These are phyloP conservation scores for Hiodon tergisus DNA, from an alignment of 2,113 vertebrate species.

Conservation along the genomic window DNA sequence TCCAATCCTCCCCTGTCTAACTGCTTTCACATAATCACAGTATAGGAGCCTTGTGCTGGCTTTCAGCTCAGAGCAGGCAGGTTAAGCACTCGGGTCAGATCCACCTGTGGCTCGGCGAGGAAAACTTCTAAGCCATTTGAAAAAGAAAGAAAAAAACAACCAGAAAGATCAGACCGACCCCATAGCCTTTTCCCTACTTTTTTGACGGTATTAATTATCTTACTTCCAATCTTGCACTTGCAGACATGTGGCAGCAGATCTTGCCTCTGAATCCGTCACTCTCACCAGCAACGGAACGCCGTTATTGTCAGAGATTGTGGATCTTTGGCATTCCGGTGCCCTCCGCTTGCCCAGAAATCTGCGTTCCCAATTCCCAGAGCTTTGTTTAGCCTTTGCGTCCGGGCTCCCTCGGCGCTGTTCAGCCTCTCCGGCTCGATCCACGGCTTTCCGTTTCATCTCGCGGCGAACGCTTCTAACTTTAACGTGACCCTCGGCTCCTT, in stretches of 20 bases:
- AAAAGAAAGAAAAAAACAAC: neutral
- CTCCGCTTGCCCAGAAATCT: conserved; percentile 50
- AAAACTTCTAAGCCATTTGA: too few species aligned
- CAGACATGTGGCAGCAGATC: conserved; percentile 46
- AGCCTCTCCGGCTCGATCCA: conserved; percentile 36
- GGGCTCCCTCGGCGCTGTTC: conserved; percentile 9
- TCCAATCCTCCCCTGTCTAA: too few species aligned
- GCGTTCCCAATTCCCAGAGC: conserved; percentile 54
- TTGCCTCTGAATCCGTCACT: conserved; percentile 41
- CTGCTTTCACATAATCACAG: neutral
- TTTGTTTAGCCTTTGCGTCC: conserved; percentile 48
- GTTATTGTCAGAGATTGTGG: conserved; percentile 43
- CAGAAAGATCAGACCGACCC: neutral
- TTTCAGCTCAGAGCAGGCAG: conserved; percentile 20
- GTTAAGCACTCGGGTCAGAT: neutral
- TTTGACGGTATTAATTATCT: conserved; percentile 36
- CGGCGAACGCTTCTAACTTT: conserved; percentile 54
- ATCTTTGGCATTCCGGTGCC: conserved; percentile 48
- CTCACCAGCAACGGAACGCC: conserved; percentile 29
- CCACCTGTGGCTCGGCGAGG: neutral
- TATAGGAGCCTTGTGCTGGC: conserved; percentile 16
- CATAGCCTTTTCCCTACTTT: conserved; percentile 28
- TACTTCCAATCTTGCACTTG: conserved; percentile 30
- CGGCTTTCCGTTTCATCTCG: conserved; percentile 43
- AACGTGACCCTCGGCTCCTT: conserved; percentile 64